phyloP scores from a whole-genome alignment of 2,888 invertebrate genomes.

The Ormyrus rosae region DNA sequence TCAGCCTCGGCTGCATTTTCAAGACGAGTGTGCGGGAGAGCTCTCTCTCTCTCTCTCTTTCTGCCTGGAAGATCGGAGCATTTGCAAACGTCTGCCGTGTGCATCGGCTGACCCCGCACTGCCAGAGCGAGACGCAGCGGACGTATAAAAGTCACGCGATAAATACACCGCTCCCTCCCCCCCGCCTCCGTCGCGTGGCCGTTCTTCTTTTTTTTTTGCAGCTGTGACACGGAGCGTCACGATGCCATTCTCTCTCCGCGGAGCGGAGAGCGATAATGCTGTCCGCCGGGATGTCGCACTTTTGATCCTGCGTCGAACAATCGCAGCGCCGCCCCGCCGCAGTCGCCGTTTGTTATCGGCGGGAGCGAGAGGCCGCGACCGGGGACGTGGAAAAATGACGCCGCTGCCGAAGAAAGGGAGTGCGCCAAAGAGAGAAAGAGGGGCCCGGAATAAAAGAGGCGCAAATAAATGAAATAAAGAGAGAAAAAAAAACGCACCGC shows the following conservation, averaged over 20 bases:
- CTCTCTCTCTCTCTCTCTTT: no score
- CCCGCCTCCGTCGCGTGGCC: not conserved
- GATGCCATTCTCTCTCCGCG: constrained; percentile 1
- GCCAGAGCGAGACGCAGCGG: constrained; percentile 13
- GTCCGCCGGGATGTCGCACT: constrained; percentile 44
- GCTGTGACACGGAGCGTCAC: not conserved
- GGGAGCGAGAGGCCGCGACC: not conserved
- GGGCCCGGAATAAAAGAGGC: not conserved
- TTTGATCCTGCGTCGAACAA: constrained; percentile 45
- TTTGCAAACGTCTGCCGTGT: constrained; percentile 33
- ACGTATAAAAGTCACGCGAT: constrained; percentile 45
- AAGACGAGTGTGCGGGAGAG: no score
- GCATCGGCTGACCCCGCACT: constrained; percentile 1
- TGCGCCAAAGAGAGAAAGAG: not conserved
- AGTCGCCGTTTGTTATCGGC: constrained; percentile 30
- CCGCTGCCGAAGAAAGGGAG: not conserved
- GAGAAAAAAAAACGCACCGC: not conserved
- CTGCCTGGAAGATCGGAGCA: not conserved
- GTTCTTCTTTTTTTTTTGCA: constrained; percentile 4
- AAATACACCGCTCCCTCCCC: constrained; percentile 6
- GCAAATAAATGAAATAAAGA: not conserved
- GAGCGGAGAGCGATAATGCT: constrained; percentile 30
- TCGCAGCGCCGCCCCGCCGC: not conserved
- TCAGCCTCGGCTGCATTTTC: no score
- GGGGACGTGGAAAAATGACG: constrained; percentile 25